Conservation (phyloP, 2,888 invertebrate genomes). For the Torymus tubicola region DNA sequence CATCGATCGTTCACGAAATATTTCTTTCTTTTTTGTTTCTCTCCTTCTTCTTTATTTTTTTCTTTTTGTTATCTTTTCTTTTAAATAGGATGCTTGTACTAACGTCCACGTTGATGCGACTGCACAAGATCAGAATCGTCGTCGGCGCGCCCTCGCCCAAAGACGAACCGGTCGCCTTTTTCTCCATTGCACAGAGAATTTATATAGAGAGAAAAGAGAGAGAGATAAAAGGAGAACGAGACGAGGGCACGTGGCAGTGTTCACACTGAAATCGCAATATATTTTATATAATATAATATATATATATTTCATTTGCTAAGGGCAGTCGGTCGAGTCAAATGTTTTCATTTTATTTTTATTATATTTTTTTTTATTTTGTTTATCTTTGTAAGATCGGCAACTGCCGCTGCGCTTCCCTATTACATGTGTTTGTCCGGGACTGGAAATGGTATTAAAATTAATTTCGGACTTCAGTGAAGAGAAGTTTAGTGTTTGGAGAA, state of each 20-base stretch:
- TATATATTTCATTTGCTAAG: conserved; percentile 43
- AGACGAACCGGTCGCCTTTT: conserved; percentile 46
- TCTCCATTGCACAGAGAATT: neutral
- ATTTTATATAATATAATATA: conserved; percentile 40
- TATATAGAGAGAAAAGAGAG: too few species aligned
- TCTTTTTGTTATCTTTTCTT: conserved; percentile 27
- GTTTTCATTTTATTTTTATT: neutral
- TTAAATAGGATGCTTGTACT: conserved; percentile 55
- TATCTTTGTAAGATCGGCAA: conserved; percentile 18
- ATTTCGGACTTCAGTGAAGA: conserved; percentile 35
- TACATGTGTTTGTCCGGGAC: conserved; percentile 29
- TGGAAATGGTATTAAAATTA: conserved; percentile 57
- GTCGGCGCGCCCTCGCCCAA: conserved; percentile 36
- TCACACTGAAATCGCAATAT: conserved; percentile 56
- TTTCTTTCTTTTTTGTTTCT: conserved; percentile 1
- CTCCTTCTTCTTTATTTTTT: neutral
- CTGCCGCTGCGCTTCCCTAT: neutral
- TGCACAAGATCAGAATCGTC: conserved; percentile 45
- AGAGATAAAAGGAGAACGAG: neutral
- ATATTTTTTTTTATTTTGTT: conserved; percentile 34
- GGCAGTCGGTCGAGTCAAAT: conserved; percentile 52
- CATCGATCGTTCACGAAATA: conserved; percentile 52
- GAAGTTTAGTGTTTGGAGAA: too few species aligned
- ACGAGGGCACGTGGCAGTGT: conserved; percentile 57
- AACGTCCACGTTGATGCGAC: conserved; percentile 48